Evolutionary conservation across 2,113 vertebrate species (phyloP), one percentile per base, ranked within the genome.

Genomic region (Tyto alba): DNA sequence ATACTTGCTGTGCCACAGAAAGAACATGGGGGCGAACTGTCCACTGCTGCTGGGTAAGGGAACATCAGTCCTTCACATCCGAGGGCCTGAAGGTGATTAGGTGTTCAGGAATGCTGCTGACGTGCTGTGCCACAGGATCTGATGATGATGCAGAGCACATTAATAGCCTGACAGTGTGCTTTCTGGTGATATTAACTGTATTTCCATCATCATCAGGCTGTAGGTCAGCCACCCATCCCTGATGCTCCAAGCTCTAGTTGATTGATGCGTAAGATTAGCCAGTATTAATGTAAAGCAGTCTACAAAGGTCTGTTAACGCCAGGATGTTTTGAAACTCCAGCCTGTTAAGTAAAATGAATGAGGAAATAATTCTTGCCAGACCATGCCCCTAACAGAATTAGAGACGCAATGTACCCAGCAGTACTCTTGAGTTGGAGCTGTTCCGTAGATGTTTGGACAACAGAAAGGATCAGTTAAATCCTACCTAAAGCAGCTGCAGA

Each of bases 11-110:
- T 16, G n/a, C 59, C 10, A 1, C 22, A 9, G 4, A n/a, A n/a
- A n/a, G n/a, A 0, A 43, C 43, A 30, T 3, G 10, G 0, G 0
- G 38, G 27, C 3, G 1, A 32, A 57, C 23, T 7, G 17, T 6
- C 34, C 34, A 1, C 2, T 25, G 25, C 69, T 38, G 26, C 41
- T 50, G 30, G 72, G 18, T 50, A 19, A 0, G 3, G n/a, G 64
- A 19, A 4, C 32, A 9, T 27, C 56, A 71, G 15, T 2, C 64
- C 43, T 20, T 18, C 32, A 3, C 2, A 4, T 23, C 56, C 4
- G 7, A 30, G n/a, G 17, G 30, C 17, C 30, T 57, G 73, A 38
- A 38, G 22, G 18, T 2, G 13, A 36, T 12, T 1, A 63, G 27
- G 7, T 20, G 48, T 14, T 11, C 8, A 41, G 53, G 38, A 78